phyloP scores from a whole-genome alignment of 30 jellyfish, hydroid and myxozoan species.

The Aurelia aurita region DNA sequence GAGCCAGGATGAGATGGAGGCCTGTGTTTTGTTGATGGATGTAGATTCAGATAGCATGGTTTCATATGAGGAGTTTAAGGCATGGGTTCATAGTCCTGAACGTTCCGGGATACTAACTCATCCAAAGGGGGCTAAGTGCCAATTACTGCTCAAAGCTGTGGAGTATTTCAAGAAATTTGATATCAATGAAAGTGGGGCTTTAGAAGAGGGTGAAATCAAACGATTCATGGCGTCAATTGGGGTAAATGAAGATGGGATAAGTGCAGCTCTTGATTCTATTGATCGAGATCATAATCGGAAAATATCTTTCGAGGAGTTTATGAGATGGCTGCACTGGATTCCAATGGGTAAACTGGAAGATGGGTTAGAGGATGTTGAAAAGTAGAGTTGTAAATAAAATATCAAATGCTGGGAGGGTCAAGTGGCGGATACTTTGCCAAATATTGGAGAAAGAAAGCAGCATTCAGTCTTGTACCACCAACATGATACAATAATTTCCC shows the following conservation, averaged over 20 bases:
- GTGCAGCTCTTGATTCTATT: constrained; percentile 52
- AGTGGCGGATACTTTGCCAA: too few species aligned
- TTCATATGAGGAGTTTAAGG: constrained; percentile 56
- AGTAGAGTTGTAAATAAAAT: too few species aligned
- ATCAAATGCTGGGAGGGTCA: too few species aligned
- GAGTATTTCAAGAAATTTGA: constrained; percentile 77
- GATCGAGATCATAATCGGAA: constrained; percentile 80
- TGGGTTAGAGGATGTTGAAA: background rate
- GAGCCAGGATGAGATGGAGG: constrained; percentile 42
- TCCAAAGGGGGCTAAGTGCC: constrained; percentile 49
- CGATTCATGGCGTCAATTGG: constrained; percentile 55
- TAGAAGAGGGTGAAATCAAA: constrained; percentile 74
- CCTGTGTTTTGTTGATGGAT: constrained; percentile 49
- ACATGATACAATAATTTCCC: too few species aligned
- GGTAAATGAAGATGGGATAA: constrained; percentile 50
- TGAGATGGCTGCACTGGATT: constrained; percentile 89
- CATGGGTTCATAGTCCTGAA: constrained; percentile 42
- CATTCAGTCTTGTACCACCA: too few species aligned
- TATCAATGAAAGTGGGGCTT: constrained; percentile 68
- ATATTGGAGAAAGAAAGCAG: too few species aligned
- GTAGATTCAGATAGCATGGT: constrained; percentile 40
- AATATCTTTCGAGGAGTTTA: constrained; percentile 80
- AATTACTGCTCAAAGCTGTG: constrained; percentile 74
- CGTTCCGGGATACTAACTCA: constrained; percentile 13
- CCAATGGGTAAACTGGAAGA: constrained; percentile 33